These are phyloP conservation scores for Andrena praecox DNA, from an alignment of 2,888 invertebrate species.

Conservation along the genomic window DNA sequence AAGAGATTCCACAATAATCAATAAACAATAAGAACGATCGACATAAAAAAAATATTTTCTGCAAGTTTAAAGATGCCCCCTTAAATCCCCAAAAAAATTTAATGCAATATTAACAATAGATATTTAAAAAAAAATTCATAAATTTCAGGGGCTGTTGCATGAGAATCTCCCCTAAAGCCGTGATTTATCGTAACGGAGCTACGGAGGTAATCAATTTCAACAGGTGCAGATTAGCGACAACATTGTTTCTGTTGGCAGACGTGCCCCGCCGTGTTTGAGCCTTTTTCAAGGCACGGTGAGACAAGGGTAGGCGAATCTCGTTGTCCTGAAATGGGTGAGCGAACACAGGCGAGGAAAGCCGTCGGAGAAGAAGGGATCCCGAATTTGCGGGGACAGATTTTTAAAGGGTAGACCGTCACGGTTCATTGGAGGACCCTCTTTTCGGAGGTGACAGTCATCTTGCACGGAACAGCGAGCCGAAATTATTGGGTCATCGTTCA, in stretches of 20 bases:
- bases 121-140: no score
- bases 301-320: slow-evolving; percentile 34
- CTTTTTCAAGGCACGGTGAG: slow-evolving; percentile 12
- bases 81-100: no score
- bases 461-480: slow-evolving; percentile 25
- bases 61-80: no score
- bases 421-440: slow-evolving; percentile 1
- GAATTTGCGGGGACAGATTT: slow-evolving; percentile 32
- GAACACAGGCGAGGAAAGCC: slow-evolving; percentile 4
- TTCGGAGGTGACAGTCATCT: slow-evolving; percentile 19
- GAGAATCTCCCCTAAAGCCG: neutral
- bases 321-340: slow-evolving; percentile 40
- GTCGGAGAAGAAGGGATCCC: neutral
- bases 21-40: no score
- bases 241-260: slow-evolving; percentile 19
- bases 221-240: slow-evolving; percentile 18
- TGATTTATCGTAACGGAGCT: slow-evolving; percentile 14
- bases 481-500: slow-evolving; percentile 48
- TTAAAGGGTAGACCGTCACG: slow-evolving; percentile 10
- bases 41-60: no score
- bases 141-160: neutral
- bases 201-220: slow-evolving; percentile 20
- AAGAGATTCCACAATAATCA: no score
- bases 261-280: slow-evolving; percentile 22
- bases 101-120: no score